Conservation (phyloP, 2,888 invertebrate species). For the Lepeophtheirus nordmannii region DNA sequence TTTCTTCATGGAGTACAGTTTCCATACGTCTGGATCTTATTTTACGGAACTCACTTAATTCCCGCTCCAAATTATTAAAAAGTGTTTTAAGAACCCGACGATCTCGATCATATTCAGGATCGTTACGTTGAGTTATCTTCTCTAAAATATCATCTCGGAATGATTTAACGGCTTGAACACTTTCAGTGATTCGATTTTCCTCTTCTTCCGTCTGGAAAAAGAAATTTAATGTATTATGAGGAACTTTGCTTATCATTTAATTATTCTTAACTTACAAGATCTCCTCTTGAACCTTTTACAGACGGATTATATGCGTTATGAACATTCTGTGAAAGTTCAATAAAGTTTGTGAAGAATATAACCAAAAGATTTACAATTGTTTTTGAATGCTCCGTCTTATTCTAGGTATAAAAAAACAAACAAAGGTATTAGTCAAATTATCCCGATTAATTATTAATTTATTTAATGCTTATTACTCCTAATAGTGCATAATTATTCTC, state of each 20-base stretch:
- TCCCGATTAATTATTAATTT: not conserved
- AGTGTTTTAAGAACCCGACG: not conserved
- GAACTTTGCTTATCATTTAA: no score
- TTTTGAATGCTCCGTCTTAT: no score
- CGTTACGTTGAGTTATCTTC: not conserved
- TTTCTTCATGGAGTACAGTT: not conserved
- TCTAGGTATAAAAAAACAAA: not conserved
- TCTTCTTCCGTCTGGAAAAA: not conserved
- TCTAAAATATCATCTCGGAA: constrained; percentile 1
- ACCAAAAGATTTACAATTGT: no score
- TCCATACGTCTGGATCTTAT: not conserved
- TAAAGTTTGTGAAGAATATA: not conserved
- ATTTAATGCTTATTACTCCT: not conserved
- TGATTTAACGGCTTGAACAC: not conserved
- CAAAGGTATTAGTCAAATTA: not conserved
- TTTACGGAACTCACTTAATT: not conserved
- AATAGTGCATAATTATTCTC: not conserved
- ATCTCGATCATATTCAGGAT: not conserved
- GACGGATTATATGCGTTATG: not conserved
- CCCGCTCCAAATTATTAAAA: not conserved
- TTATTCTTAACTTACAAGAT: not conserved
- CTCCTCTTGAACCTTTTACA: not conserved
- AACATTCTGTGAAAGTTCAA: not conserved
- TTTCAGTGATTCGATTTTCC: not conserved
- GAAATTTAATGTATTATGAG: not conserved